Percentiles rank a stretch among this genome's conserved stretches.
These are phyloP conservation scores for Drosophila falleni DNA, from an alignment of 2,888 invertebrate species.

Conservation along the genomic window DNA sequence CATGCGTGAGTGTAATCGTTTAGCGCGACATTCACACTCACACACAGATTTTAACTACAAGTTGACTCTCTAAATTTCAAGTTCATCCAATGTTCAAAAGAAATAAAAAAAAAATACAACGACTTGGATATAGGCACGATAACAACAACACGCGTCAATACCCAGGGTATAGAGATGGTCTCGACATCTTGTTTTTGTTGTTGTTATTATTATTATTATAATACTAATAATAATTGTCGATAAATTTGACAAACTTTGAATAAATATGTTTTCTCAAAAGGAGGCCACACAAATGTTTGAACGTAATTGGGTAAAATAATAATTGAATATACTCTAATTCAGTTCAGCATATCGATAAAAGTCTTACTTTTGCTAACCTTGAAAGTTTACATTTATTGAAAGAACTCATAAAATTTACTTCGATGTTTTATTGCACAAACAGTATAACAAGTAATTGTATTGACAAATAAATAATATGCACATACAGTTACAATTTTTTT, in stretches of 20 bases:
- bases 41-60: conserved; percentile 57
- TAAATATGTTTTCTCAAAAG: conserved; percentile 24
- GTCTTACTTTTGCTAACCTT: background rate
- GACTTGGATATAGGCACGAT: conserved; percentile 6
- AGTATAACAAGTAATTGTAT: too few species aligned
- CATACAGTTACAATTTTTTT: too few species aligned
- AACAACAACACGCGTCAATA: conserved; percentile 17
- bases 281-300: conserved; percentile 44
- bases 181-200: background rate
- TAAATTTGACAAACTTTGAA: conserved; percentile 30
- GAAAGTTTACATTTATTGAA: conserved; percentile 4
- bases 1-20: conserved; percentile 20
- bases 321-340: conserved; percentile 16
- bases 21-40: conserved; percentile 28
- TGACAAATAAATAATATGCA: too few species aligned
- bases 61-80: conserved; percentile 77
- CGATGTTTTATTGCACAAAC: background rate
- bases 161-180: background rate
- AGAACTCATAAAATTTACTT: background rate
- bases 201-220: conserved; percentile 7
- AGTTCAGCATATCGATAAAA: background rate
- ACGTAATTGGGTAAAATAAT: conserved; percentile 25
- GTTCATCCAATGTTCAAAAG: conserved; percentile 65
- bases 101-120: conserved; percentile 32
- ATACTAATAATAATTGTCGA: conserved; percentile 7